Percentiles rank a stretch among this genome's conserved stretches.
These are phyloP conservation scores for Eumerus sabulonum DNA, from an alignment of 2,888 invertebrate genomes.

Conservation along the genomic window DNA sequence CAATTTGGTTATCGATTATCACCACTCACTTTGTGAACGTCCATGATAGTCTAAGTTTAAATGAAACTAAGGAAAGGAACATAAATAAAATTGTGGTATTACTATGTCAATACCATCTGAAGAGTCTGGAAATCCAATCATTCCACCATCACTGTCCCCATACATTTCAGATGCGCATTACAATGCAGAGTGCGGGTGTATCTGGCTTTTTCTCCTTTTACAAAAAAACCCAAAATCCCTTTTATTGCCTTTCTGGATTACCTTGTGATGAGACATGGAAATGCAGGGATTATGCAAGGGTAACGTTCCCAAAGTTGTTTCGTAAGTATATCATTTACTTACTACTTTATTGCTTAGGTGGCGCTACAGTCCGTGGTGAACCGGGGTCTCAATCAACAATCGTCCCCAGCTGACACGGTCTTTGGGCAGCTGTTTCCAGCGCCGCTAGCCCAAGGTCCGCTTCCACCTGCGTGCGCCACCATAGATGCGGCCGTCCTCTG, in stretches of 20 bases:
- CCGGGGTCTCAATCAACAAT: too few species aligned
- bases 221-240: constrained; percentile 61
- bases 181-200: constrained; percentile 29
- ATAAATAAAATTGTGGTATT: constrained; percentile 55
- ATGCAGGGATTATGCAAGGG: constrained; percentile 61
- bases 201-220: constrained; percentile 29
- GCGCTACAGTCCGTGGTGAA: too few species aligned
- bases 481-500: too few species aligned
- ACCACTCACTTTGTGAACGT: constrained; percentile 43
- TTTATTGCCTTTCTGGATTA: constrained; percentile 60
- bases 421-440: too few species aligned
- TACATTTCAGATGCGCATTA: constrained; percentile 27
- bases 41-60: constrained; percentile 13
- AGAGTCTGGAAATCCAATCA: not conserved
- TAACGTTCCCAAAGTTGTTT: too few species aligned
- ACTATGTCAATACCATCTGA: constrained; percentile 50
- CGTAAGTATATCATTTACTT: too few species aligned
- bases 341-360: too few species aligned
- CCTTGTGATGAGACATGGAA: constrained; percentile 65
- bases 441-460: too few species aligned
- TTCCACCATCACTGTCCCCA: constrained; percentile 27
- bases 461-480: too few species aligned
- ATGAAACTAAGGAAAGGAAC: not conserved
- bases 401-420: too few species aligned
- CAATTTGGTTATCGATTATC: constrained; percentile 63